Conservation (phyloP, 2,113 vertebrate genomes). For the Leuciscus idus region DNA sequence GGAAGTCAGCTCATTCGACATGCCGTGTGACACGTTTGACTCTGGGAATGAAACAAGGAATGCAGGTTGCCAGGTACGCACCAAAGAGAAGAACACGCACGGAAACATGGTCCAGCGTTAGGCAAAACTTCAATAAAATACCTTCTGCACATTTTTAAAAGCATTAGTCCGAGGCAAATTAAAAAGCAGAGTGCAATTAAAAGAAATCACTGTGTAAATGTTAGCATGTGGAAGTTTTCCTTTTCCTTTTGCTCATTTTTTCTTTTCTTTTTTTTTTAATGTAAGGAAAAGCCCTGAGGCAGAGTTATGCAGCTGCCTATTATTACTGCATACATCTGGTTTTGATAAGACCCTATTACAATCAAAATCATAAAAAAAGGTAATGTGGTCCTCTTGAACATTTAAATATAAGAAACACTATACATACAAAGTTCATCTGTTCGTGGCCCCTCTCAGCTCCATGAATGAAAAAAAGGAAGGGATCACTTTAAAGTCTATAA, state of each 20-base stretch:
- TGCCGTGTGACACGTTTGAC: constrained; percentile 73
- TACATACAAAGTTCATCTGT: constrained; percentile 66
- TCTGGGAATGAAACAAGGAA: constrained; percentile 68
- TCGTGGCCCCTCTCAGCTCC: constrained; percentile 52
- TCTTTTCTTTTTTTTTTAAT: constrained; percentile 65
- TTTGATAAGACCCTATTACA: constrained; percentile 82
- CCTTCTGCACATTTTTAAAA: constrained; percentile 79
- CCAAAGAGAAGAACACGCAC: constrained; percentile 70
- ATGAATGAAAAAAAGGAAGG: constrained; percentile 62
- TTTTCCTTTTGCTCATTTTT: constrained; percentile 68
- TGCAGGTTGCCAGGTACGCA: constrained; percentile 73
- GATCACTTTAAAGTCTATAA: constrained; percentile 40
- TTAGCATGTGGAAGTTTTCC: constrained; percentile 84
- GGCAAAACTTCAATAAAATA: constrained; percentile 81
- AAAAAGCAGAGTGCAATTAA: constrained; percentile 84
- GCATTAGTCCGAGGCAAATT: constrained; percentile 83
- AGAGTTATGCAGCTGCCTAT: constrained; percentile 74
- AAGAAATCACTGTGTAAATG: constrained; percentile 86
- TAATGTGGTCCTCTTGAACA: constrained; percentile 75
- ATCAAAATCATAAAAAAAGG: constrained; percentile 83
- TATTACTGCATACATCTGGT: constrained; percentile 82
- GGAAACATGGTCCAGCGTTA: constrained; percentile 68
- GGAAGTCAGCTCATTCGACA: constrained; percentile 61
- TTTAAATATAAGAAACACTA: constrained; percentile 73
- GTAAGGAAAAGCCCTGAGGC: constrained; percentile 78